These are phyloP conservation scores for Aphidius ervi DNA, from an alignment of 1,140 invertebrate genomes.

Conservation along the genomic window DNA sequence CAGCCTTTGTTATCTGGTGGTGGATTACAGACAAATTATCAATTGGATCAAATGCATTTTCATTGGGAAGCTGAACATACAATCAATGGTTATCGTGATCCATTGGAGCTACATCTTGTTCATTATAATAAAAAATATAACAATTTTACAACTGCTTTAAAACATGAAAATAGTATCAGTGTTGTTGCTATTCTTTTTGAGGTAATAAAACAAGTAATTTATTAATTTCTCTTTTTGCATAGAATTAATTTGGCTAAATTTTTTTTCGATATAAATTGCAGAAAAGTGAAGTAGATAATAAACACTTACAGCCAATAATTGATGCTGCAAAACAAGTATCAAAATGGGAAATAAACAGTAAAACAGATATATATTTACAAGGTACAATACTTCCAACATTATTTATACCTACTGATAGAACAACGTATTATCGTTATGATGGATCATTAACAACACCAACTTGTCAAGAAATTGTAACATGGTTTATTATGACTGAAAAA, in stretches of 20 bases:
- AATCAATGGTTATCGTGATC: constrained; percentile 57
- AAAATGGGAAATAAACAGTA: constrained; percentile 27
- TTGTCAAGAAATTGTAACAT: constrained; percentile 69
- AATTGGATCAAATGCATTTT: constrained; percentile 68
- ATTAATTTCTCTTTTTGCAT: background rate
- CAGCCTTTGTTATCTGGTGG: constrained; percentile 49
- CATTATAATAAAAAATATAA: constrained; percentile 61
- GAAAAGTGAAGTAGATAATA: constrained; percentile 49
- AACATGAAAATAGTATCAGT: constrained; percentile 60
- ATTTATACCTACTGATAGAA: constrained; percentile 55
- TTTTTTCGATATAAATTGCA: constrained; percentile 28
- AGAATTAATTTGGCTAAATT: background rate
- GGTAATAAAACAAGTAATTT: constrained; percentile 42
- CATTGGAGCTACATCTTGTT: constrained; percentile 67
- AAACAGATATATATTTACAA: constrained; percentile 26
- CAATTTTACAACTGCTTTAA: constrained; percentile 55
- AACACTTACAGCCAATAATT: constrained; percentile 48
- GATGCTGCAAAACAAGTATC: constrained; percentile 43
- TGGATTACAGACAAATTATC: constrained; percentile 56
- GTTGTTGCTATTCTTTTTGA: constrained; percentile 69
- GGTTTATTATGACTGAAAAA: constrained; percentile 65
- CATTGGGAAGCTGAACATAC: constrained; percentile 78
- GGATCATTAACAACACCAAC: constrained; percentile 74
- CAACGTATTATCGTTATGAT: constrained; percentile 62
- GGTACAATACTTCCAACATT: constrained; percentile 43